phyloP scores from a whole-genome alignment of 2,113 vertebrate genomes.

The Vireo altiloquus region DNA sequence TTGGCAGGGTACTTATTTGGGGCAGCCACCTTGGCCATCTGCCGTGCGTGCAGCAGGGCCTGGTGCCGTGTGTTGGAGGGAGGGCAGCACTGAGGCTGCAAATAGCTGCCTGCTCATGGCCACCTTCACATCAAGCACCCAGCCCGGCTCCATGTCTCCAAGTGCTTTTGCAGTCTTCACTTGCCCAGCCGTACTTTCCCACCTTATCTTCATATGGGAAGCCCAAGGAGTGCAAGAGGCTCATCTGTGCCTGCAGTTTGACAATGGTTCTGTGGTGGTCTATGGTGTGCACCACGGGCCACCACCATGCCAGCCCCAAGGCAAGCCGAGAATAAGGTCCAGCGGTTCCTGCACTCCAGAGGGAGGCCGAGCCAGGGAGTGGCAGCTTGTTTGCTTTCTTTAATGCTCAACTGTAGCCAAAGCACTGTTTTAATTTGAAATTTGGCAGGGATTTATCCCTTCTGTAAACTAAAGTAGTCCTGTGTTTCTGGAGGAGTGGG shows the following conservation, averaged over 20 bases:
- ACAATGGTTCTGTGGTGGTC: too few relatives aligned
- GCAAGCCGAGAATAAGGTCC: not conserved
- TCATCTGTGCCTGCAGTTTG: fast-evolving
- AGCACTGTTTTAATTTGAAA: constrained; percentile 39
- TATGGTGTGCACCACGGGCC: not conserved
- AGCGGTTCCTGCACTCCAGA: not conserved
- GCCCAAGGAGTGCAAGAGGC: not conserved
- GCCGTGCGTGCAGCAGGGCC: fast-evolving
- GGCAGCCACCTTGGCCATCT: not conserved
- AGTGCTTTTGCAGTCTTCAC: not conserved
- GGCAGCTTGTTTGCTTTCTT: constrained; percentile 23
- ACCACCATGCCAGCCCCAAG: not conserved
- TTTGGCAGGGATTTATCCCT: constrained; percentile 22
- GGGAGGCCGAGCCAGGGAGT: not conserved
- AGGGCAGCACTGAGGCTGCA: not conserved
- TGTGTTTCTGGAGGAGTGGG: not conserved
- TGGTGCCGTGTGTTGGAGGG: fast-evolving
- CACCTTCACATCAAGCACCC: fast-evolving
- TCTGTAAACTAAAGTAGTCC: not conserved
- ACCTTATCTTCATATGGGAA: not conserved
- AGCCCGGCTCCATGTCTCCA: not conserved
- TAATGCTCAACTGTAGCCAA: constrained; percentile 20
- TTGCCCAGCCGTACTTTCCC: fast-evolving
- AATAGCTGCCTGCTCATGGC: not conserved
- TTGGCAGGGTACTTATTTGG: not conserved